Conservation (phyloP, 2,797 vertebrate species). For the Sylvia borin region DNA sequence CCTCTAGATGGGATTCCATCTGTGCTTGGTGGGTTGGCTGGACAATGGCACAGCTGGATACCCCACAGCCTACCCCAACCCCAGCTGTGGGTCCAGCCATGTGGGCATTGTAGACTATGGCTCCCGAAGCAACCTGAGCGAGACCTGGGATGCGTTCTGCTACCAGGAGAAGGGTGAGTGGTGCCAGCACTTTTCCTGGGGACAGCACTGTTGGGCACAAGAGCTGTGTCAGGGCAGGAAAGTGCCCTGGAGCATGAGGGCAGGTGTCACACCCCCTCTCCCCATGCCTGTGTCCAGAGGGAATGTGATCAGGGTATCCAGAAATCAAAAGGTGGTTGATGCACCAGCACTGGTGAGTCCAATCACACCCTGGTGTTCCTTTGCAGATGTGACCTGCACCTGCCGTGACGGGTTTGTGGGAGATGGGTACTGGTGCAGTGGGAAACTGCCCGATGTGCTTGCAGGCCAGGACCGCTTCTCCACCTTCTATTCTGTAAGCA, state of each 20-base stretch:
- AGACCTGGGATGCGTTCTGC: constrained; percentile 91
- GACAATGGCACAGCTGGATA: constrained; percentile 86
- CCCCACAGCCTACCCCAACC: constrained; percentile 84
- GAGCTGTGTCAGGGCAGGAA: neutral
- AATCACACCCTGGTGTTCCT: neutral
- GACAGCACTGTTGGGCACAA: neutral
- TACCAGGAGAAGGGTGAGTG: constrained; percentile 85
- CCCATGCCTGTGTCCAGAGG: accelerated
- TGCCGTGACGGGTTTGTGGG: constrained; percentile 87
- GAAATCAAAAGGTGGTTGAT: neutral
- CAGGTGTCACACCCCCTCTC: neutral
- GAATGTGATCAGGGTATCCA: neutral
- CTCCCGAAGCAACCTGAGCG: constrained; percentile 77
- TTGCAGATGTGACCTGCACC: constrained; percentile 84
- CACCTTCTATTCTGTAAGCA: constrained; percentile 87
- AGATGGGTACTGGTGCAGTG: constrained; percentile 86
- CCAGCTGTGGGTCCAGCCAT: constrained; percentile 82
- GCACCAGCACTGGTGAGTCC: neutral
- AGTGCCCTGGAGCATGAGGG: neutral
- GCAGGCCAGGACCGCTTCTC: constrained; percentile 84
- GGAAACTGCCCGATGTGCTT: constrained; percentile 85
- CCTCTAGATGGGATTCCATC: constrained; percentile 89
- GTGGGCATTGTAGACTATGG: constrained; percentile 89
- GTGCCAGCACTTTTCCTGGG: accelerated
- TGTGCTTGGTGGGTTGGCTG: constrained; percentile 92